Evolutionary conservation across 2,888 invertebrate species (phyloP), one percentile per base, ranked within the genome.

Genomic region (Chrysopilus asiliformis): DNA sequence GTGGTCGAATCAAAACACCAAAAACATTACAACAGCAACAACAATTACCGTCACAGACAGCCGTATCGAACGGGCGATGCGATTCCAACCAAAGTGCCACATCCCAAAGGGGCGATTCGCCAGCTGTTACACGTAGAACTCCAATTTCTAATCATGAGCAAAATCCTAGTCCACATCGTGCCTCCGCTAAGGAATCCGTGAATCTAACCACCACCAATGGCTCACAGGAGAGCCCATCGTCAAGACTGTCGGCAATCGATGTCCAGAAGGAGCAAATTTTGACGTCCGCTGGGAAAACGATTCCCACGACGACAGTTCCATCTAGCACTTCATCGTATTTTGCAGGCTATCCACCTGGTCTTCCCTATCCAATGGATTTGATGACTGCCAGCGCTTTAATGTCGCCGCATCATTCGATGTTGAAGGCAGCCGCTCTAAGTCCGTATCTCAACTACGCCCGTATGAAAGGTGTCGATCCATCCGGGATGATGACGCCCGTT

Each of bases 401-500:
- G 73, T 78, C 79, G 2, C 79, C 79, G 9, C 80, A 81, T 51
- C 70, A 70, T 36, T 74, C 76, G 6, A 71, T 73, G 46, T 62
- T 82, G 38, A 80, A 82, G 63, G 76, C 75, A 45, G 77, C 79
- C 45, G 70, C 71, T 1, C 63, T 79, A 52, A 78, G 79, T 56
- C 86, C 90, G 0, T 90, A 89, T 60, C 69, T 89, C 43, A 79
- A 82, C 37, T 90, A 90, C 55, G 85, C 86, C 4, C 70, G 87
- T 44, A 76, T 90, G 66, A 87, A 90, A 66, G 71, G 60, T 3
- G 29, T 36, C 4, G 63, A 62, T 32, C 51, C 49, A 2, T 18
- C 42, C 7, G 29, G 32, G 70, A 58, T 79, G 46, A 58, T 80
- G 48, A 76, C 80, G 8, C 79, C 86, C 17, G 71, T 78, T 22